Evolutionary conservation across 2,888 invertebrate species (phyloP).

Genomic region (Atethmia centrago): DNA sequence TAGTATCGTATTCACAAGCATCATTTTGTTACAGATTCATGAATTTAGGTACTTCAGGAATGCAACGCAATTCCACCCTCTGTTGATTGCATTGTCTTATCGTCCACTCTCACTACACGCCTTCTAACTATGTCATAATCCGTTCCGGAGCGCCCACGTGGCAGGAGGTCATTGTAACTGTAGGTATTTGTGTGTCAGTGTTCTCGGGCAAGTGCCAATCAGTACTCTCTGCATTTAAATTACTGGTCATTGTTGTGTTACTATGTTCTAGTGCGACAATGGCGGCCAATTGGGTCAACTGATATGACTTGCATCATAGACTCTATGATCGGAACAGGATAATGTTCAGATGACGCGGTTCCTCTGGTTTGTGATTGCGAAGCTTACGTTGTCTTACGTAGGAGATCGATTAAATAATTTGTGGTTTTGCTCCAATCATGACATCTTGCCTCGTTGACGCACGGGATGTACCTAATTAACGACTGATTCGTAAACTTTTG

Average conservation of each 20-base stretch:
- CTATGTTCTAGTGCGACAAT: constrained; percentile 2
- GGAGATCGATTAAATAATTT: constrained; percentile 28
- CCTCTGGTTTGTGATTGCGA: background rate
- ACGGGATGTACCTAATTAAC: constrained; percentile 27
- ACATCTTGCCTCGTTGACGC: constrained; percentile 44
- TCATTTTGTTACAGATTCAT: background rate
- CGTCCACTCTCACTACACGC: constrained; percentile 3
- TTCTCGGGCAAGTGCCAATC: constrained; percentile 41
- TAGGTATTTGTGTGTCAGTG: constrained; percentile 24
- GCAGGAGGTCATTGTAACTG: constrained; percentile 49
- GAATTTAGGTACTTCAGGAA: background rate
- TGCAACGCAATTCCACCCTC: background rate
- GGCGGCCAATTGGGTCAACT: constrained; percentile 10
- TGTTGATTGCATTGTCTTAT: background rate
- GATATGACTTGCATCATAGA: background rate
- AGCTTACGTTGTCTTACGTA: constrained; percentile 13
- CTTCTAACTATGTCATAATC: background rate
- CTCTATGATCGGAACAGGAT: constrained; percentile 25
- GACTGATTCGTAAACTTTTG: constrained; percentile 2
- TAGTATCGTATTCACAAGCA: background rate
- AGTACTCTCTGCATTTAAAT: constrained; percentile 12
- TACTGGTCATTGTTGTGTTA: constrained; percentile 3
- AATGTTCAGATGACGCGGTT: constrained; percentile 34
- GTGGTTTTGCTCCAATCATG: constrained; percentile 42
- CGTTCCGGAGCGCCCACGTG: background rate